Evolutionary conservation across 2,888 invertebrate genomes (phyloP), one percentile per base, ranked within the genome.

Genomic region (Pelosia muscerda): DNA sequence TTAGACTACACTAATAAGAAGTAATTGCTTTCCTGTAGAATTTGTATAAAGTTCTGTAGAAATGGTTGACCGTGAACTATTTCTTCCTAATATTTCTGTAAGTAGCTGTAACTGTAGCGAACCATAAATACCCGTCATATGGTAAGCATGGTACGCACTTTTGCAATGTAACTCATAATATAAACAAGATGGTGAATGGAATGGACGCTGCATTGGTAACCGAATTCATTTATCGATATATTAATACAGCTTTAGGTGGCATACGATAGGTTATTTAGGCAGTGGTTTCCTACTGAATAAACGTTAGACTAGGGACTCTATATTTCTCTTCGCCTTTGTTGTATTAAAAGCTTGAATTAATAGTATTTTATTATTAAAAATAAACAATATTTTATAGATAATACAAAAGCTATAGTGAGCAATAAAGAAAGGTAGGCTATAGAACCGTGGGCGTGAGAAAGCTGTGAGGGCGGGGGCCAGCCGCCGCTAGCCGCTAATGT

Each of bases 401-500:
- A 74, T 77, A 81, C 79, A 77, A 81, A 77, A 78, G 77, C 69
- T 66, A 81, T 76, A 75, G 84, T 86, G 79, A 84, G 87, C 84
- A 87, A 86, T 88, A 87, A 88, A 89, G 88, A 88, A 89, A 90
- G 92, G 84, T 75, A 90, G 92, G 84, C 77, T 70, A 65, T 75
- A 72, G 65, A 69, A 69, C 72, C 77, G 90, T 92, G 92, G 93
- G 93, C 92, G 94, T 92, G 93, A 86, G 93, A 93, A 92, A 88
- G 86, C 81, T 76, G 84, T 83, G 89, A 86, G 86, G 88, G 88
- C 88, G 89, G 86, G 81, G 86, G 79, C 81, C 76, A 71, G 82
- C 76, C 67, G 81, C 58, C 73, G 82, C 83, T 25, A 38, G 82
- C 83, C 72, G 90, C 89, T 94, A 94, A 94, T 89, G 86, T 81